Conservation (phyloP, 2,797 vertebrate species). For the Luscinia luscinia region DNA sequence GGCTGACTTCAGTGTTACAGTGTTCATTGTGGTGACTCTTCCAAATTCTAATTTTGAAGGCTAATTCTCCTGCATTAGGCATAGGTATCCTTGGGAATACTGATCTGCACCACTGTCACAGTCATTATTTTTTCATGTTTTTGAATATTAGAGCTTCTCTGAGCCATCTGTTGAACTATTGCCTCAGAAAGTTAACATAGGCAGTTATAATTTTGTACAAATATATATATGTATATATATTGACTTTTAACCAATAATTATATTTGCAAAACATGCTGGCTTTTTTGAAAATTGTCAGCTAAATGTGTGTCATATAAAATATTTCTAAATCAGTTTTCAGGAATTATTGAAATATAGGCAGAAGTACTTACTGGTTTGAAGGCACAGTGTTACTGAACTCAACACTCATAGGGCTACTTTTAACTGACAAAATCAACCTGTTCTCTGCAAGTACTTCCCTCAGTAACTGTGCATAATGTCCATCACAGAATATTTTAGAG, state of each 20-base stretch:
- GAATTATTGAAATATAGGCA: background rate
- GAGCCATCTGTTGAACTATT: background rate
- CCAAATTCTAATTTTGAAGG: background rate
- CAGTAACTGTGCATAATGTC: background rate
- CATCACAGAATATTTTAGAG: background rate
- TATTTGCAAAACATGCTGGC: background rate
- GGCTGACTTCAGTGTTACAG: background rate
- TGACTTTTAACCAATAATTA: background rate
- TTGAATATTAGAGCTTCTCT: background rate
- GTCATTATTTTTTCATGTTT: background rate
- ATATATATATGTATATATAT: background rate
- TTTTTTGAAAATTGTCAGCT: background rate
- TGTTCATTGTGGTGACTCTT: background rate
- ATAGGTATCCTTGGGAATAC: background rate
- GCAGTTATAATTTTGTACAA: background rate
- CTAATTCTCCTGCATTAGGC: background rate
- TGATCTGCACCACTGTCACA: background rate
- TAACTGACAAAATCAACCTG: background rate
- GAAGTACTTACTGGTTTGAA: background rate
- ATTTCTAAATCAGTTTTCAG: background rate
- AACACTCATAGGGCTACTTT: background rate
- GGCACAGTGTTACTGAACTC: background rate
- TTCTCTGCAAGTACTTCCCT: background rate
- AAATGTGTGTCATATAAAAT: background rate
- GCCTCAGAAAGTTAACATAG: background rate